Percentiles rank a stretch among this genome's conserved stretches.
Evolutionary conservation across 2,797 vertebrate species (phyloP).

Genomic region (Sarcophilus harrisii): DNA sequence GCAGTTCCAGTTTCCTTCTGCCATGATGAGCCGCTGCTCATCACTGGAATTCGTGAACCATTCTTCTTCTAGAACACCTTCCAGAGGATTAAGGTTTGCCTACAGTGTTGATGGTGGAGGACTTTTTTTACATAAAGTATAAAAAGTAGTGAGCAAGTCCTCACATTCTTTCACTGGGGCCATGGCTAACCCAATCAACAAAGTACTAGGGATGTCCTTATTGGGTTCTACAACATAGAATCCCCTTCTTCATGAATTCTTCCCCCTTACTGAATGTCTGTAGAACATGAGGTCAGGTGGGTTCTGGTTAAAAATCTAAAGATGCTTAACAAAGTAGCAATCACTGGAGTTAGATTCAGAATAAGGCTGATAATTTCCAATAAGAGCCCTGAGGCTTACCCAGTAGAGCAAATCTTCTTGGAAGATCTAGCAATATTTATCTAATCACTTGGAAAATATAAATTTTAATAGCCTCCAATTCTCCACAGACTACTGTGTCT

Average conservation of each 20-base stretch:
- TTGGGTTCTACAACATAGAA: background rate
- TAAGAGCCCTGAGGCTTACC: background rate
- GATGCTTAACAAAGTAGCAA: background rate
- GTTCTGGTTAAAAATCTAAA: background rate
- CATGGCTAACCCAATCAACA: background rate
- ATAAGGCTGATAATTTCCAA: background rate
- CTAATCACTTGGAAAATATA: background rate
- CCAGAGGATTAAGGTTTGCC: background rate
- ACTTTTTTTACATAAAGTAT: background rate
- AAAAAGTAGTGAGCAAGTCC: background rate
- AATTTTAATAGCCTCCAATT: background rate
- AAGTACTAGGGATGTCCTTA: background rate
- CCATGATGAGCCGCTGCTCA: background rate
- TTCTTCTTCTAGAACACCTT: background rate
- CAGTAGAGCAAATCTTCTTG: background rate
- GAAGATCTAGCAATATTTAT: background rate
- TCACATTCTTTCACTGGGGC: background rate
- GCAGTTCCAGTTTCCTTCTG: background rate
- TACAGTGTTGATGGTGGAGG: background rate
- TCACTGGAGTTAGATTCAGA: background rate
- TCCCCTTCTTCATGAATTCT: background rate
- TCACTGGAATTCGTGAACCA: background rate
- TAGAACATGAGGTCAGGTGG: background rate
- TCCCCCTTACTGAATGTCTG: background rate
- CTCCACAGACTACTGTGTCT: background rate